phyloP scores from a whole-genome alignment of 2,113 vertebrate genomes.

The Eira barbara region DNA sequence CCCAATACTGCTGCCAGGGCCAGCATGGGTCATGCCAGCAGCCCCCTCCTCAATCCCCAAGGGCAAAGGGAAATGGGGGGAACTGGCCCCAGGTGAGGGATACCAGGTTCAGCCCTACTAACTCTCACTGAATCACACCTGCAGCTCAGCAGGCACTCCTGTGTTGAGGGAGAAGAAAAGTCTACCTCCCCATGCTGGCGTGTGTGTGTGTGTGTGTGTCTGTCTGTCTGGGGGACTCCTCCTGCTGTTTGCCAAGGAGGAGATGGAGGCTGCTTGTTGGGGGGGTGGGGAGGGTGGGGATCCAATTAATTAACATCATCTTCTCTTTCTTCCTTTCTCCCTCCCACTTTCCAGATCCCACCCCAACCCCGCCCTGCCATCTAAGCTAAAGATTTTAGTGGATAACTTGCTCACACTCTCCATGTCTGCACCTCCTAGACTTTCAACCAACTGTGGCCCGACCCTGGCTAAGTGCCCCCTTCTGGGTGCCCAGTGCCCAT shows the following conservation, averaged over 20 bases:
- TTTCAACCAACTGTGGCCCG: neutral
- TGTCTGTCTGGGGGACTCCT: neutral
- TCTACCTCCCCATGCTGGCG: neutral
- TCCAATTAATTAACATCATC: neutral
- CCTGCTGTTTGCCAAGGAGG: neutral
- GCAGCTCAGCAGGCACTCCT: constrained; percentile 1
- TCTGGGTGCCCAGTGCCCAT: neutral
- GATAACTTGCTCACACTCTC: neutral
- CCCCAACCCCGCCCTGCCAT: neutral
- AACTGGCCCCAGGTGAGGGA: neutral
- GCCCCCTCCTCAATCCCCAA: neutral
- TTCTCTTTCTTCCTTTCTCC: neutral
- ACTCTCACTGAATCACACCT: constrained; percentile 66
- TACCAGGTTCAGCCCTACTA: neutral
- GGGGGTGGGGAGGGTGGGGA: neutral
- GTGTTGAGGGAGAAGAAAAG: neutral
- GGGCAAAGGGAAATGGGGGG: neutral
- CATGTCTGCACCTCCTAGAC: neutral
- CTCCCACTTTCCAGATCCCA: neutral
- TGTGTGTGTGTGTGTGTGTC: neutral
- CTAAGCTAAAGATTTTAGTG: neutral
- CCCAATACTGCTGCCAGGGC: neutral
- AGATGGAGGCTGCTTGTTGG: neutral
- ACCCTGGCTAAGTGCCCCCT: neutral
- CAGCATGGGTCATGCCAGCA: neutral